phyloP scores from a whole-genome alignment of 2,797 vertebrate species.

The Onychomys torridus region DNA sequence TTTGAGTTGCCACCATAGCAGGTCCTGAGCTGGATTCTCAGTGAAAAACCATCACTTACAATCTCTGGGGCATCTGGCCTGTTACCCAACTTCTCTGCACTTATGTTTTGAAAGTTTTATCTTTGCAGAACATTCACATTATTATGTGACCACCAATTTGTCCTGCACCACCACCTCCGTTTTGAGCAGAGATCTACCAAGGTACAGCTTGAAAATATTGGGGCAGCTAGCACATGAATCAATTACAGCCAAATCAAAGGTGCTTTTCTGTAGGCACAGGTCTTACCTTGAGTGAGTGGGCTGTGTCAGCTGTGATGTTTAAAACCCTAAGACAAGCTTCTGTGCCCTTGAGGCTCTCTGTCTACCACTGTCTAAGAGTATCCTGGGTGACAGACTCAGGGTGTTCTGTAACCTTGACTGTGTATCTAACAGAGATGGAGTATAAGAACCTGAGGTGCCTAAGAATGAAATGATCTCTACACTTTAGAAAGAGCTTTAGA shows the following conservation, averaged over 20 bases:
- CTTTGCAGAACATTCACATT: slow-evolving; percentile 23
- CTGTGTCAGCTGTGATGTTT: slow-evolving; percentile 68
- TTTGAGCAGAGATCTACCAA: slow-evolving; percentile 54
- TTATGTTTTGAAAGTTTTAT: slow-evolving; percentile 36
- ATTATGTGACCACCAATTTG: slow-evolving; percentile 60
- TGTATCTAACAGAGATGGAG: not conserved
- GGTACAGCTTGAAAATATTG: slow-evolving; percentile 64
- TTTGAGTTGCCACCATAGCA: not conserved
- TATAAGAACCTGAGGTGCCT: not conserved
- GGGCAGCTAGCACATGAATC: slow-evolving; percentile 61
- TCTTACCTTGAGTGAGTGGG: slow-evolving; percentile 62
- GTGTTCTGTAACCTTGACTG: not conserved
- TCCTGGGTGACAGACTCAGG: slow-evolving; percentile 20
- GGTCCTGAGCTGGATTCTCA: slow-evolving; percentile 40
- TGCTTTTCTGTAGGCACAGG: slow-evolving; percentile 57
- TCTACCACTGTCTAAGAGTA: not conserved
- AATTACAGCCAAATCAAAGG: slow-evolving; percentile 72
- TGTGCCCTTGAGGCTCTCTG: slow-evolving; percentile 18
- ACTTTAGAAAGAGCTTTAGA: slow-evolving; percentile 12
- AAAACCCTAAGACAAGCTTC: slow-evolving; percentile 66
- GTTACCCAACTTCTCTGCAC: not conserved
- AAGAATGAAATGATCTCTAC: slow-evolving; percentile 10
- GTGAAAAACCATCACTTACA: not conserved
- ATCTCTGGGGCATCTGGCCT: not conserved
- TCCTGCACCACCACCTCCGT: not conserved